Evolutionary conservation across 2,888 invertebrate genomes (phyloP), one percentile per base, ranked within the genome.

Genomic region (Apotomis turbidana): DNA sequence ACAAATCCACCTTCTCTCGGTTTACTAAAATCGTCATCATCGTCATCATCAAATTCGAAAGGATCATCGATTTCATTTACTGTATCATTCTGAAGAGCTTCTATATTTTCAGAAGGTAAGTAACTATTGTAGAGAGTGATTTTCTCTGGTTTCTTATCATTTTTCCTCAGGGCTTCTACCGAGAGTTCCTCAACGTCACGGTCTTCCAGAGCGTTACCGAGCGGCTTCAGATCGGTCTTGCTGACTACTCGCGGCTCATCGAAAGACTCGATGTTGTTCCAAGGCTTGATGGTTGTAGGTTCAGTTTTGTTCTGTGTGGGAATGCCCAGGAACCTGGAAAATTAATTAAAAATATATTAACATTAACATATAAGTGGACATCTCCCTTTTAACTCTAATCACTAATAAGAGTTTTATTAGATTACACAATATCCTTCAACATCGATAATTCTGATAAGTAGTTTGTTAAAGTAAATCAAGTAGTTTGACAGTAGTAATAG

Each of bases 171-270:
- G 0, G 82, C 85, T 54, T 89, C 90, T 0, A 78, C 75, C 0
- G 91, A 89, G 0, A 93, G 71, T 74, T 92, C 91, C 77, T 93
- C 93, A 0, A 89, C 84, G 49, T 92, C 93, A 75, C 89, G 83
- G 1, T 79, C 80, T 6, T 76, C 76, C 0, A 89, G 85, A 41
- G 87, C 83, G 76, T 91, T 91, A 75, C 82, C 83, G 0, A 87
- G 70, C 0, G 87, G 86, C 13, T 81, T 79, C 5, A 84, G 74
- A 0, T 79, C 80, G 0, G 79, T 66, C 61, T 84, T 87, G 1
- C 78, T 80, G 0, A 69, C 67, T 0, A 83, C 77, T 54, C 86
- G 84, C 0, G 81, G 74, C 6, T 89, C 89, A 59, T 88, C 87
- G 0, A 88, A 75, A 0, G 87, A 74, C 68, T 91, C 91, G 41